phyloP scores from a whole-genome alignment of 2,888 invertebrate species.

The Melipona beecheii region DNA sequence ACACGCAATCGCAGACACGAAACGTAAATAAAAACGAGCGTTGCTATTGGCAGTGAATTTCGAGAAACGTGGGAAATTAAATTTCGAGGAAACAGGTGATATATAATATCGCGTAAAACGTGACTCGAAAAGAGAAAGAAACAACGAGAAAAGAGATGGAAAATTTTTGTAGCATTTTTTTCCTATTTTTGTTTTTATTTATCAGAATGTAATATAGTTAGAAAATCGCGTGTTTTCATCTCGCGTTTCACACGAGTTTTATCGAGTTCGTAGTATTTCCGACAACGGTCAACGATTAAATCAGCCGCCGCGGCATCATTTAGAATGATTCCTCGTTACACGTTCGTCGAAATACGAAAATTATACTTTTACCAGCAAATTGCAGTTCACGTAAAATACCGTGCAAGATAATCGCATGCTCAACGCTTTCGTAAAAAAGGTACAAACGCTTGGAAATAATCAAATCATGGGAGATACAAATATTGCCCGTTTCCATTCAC shows the following conservation, averaged over 20 bases:
- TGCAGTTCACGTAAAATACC: slow-evolving; percentile 2
- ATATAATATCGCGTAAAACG: slow-evolving; percentile 1
- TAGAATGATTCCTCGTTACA: slow-evolving; percentile 1
- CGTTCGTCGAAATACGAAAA: slow-evolving; percentile 19
- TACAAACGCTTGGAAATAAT: slow-evolving; percentile 33
- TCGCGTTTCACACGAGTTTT: background rate
- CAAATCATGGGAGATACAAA: slow-evolving; percentile 18
- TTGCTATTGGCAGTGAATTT: slow-evolving; percentile 66
- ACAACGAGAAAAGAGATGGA: too few species aligned
- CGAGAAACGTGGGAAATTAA: slow-evolving; percentile 43
- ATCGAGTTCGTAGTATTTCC: background rate
- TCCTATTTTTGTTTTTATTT: slow-evolving; percentile 1
- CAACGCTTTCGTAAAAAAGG: slow-evolving; percentile 23
- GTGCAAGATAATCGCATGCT: slow-evolving; percentile 23
- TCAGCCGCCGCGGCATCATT: slow-evolving; percentile 1
- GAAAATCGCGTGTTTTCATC: background rate
- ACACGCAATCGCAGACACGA: slow-evolving; percentile 9
- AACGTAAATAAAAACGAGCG: slow-evolving; percentile 27
- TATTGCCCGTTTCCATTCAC: background rate
- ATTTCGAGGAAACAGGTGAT: background rate
- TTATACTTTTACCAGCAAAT: slow-evolving; percentile 11
- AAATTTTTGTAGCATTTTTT: background rate
- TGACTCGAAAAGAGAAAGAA: background rate
- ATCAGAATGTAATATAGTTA: background rate
- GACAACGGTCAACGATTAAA: background rate